Percentiles rank a stretch among this genome's conserved stretches.
Conservation (phyloP, 1,140 invertebrate genomes). For the Rhyacophila brunnea region DNA sequence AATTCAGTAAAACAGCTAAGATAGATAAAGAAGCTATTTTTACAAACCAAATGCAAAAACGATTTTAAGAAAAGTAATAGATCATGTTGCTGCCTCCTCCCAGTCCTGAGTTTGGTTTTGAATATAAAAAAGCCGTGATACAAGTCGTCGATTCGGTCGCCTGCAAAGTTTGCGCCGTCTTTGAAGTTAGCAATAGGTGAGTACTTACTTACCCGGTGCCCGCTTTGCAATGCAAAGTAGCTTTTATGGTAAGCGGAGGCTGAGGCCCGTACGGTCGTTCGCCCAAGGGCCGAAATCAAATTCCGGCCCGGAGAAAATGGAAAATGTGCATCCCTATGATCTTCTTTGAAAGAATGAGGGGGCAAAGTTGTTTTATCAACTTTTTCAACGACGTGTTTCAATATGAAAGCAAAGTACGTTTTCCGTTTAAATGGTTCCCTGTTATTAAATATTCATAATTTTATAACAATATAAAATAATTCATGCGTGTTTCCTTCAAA, state of each 20-base stretch:
- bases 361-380: too few relatives aligned
- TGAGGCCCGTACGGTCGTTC: conserved; percentile 8
- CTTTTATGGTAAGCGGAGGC: conserved; percentile 17
- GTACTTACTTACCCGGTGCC: too few relatives aligned
- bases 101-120: conserved; percentile 19
- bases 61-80: too few relatives aligned
- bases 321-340: neutral
- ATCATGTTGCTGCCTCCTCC: conserved; percentile 1
- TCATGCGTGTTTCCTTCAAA: too few relatives aligned
- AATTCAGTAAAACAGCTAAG: too few relatives aligned
- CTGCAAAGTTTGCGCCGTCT: conserved; percentile 12
- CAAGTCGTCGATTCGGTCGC: conserved; percentile 18
- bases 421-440: too few relatives aligned
- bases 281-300: conserved; percentile 14
- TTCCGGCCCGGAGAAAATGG: neutral
- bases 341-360: neutral
- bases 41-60: too few relatives aligned
- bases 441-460: too few relatives aligned
- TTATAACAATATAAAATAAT: too few relatives aligned
- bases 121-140: conserved; percentile 22
- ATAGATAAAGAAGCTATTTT: too few relatives aligned
- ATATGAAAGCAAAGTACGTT: too few relatives aligned
- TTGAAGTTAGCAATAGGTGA: conserved; percentile 17
- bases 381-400: too few relatives aligned
- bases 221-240: conserved; percentile 26